A percentile compares a stretch with the other conserved stretches of the same genome.
Evolutionary conservation across 2,888 invertebrate species (phyloP).

Genomic region (Cosmia trapezina): DNA sequence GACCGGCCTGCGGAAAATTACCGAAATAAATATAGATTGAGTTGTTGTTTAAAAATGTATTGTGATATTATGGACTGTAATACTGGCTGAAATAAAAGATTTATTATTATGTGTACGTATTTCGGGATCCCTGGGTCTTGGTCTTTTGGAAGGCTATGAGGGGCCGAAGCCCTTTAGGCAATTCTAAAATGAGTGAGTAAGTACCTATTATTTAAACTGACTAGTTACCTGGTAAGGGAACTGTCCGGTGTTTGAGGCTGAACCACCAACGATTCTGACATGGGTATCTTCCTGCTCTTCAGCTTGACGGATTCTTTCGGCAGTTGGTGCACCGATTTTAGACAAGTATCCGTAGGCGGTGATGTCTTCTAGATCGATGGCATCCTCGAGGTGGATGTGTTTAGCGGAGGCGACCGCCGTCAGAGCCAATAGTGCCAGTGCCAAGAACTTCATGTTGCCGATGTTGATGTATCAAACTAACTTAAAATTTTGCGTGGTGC

Average conservation of each 20-base stretch:
- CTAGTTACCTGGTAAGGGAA: constrained; percentile 66
- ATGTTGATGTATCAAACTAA: neutral
- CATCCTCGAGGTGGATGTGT: constrained; percentile 33
- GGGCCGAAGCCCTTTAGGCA: neutral
- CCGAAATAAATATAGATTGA: neutral
- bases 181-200: neutral
- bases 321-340: constrained; percentile 62
- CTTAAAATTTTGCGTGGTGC: neutral
- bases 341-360: constrained; percentile 64
- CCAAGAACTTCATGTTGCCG: constrained; percentile 41
- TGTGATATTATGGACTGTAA: neutral
- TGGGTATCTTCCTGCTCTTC: constrained; percentile 44
- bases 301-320: constrained; percentile 58
- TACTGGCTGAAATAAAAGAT: neutral
- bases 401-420: constrained; percentile 50
- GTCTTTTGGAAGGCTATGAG: neutral
- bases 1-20: constrained; percentile 55
- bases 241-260: constrained; percentile 50
- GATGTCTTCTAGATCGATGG: constrained; percentile 48
- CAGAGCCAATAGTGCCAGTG: constrained; percentile 52
- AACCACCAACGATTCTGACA: constrained; percentile 67
- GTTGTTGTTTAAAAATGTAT: neutral
- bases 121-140: neutral
- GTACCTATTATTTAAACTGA: neutral
- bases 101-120: neutral